Evolutionary conservation across 2,888 invertebrate genomes (phyloP), one percentile per base, ranked within the genome.

Genomic region (Lepidocyrtinus sp.): DNA sequence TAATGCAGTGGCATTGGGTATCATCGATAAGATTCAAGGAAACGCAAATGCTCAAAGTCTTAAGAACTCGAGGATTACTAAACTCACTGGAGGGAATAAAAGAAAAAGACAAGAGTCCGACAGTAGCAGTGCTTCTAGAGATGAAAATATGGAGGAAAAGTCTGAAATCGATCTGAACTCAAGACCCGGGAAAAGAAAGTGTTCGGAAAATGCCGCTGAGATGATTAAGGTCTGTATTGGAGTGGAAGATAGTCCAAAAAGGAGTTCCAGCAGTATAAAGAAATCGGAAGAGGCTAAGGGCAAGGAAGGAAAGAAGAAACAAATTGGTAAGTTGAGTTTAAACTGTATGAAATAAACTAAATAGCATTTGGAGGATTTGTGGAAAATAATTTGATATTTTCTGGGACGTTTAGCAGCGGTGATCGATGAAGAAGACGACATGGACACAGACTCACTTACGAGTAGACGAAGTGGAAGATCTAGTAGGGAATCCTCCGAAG

Each of bases 21-120:
- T 80, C 19, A 72, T 82, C 17, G 82, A 82, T 25, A 82, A 82
- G 22, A 82, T 82, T 59, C 68, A 71, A 19, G 80, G 69, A 15
- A 82, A 75, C 45, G 62, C 78, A 1, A 55, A 64, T 1, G 75
- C 73, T 12, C 73, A 73, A 55, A 71, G 71, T 27, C 36, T 46
- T 7, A 79, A 75, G 46, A 78, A 74, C 21, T 62, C 71, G 0
- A 75, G 83, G 25, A 45, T 74, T 17, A 65, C 55, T 1, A 81
- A 79, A 21, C 61, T 63, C 2, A 9, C 72, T n/a, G 82, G 61
- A 5, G 72, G 68, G 15, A 85, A 86, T 67, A 95, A 95, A 88
- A 91, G 95, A 78, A 94, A 94, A 88, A 91, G 95, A 64, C 92
- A 94, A 87, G 95, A 94, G 87, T 94, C 94, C 0, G 95, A 95